These are phyloP conservation scores for Edolisoma coerulescens DNA, from an alignment of 2,113 vertebrate species.

Conservation along the genomic window DNA sequence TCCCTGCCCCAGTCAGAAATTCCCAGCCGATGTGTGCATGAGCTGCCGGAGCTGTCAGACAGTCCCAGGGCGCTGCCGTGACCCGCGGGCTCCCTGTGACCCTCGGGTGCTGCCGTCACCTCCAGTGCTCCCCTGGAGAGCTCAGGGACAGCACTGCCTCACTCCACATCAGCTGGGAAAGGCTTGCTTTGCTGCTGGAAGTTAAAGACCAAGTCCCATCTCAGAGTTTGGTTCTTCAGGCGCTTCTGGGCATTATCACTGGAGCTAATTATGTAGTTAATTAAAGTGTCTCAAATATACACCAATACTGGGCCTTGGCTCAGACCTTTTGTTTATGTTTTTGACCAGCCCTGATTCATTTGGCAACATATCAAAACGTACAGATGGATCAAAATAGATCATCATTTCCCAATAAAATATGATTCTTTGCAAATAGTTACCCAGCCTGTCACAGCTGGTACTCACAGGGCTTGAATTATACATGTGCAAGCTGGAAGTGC, in stretches of 20 bases:
- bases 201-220: neutral
- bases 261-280: neutral
- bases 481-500: neutral
- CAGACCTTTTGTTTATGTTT: neutral
- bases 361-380: neutral
- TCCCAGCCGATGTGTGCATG: conserved; percentile 17
- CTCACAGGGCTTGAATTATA: conserved; percentile 28
- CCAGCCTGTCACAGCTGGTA: conserved; percentile 3
- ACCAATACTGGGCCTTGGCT: neutral
- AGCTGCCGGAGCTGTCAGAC: neutral
- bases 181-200: neutral
- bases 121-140: neutral
- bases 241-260: neutral
- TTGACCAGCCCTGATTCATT: neutral
- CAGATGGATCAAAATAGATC: conserved; percentile 28
- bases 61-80: accelerated
- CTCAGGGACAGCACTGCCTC: neutral
- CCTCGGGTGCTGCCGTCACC: accelerated
- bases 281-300: neutral
- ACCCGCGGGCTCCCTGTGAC: neutral
- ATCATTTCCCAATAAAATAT: neutral
- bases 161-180: neutral
- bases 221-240: neutral
- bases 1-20: neutral
- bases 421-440: conserved; percentile 12